phyloP scores from a whole-genome alignment of 2,888 invertebrate genomes.

The Amiota mariae region DNA sequence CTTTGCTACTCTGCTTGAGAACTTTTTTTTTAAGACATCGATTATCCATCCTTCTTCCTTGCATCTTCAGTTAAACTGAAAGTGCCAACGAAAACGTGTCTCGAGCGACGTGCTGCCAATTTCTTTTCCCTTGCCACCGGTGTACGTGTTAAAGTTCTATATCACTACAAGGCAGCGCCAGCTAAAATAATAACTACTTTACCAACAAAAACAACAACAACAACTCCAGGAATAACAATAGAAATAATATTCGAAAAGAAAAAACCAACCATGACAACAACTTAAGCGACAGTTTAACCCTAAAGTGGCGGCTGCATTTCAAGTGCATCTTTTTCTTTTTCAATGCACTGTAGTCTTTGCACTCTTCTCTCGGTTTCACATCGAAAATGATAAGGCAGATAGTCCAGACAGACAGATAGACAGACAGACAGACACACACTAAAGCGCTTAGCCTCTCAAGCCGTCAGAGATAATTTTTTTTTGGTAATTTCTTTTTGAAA shows the following conservation, averaged over 20 bases:
- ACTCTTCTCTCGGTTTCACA: not conserved
- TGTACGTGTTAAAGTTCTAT: conserved; percentile 3
- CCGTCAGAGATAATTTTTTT: conserved; percentile 6
- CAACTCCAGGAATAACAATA: conserved; percentile 6
- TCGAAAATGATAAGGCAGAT: not conserved
- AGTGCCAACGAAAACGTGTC: conserved; percentile 17
- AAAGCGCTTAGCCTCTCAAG: too few relatives aligned
- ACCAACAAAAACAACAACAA: not conserved
- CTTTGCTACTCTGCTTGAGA: not conserved
- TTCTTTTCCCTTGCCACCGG: not conserved
- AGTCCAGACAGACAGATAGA: not conserved
- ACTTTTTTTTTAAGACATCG: not conserved
- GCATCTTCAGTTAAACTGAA: not conserved
- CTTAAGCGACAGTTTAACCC: conserved; percentile 22
- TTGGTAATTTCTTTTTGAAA: not conserved
- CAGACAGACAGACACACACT: too few relatives aligned
- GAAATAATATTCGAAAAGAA: not conserved
- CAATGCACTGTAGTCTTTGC: not conserved
- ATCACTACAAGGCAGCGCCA: not conserved
- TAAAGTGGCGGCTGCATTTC: conserved; percentile 28
- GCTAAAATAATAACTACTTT: conserved; percentile 7
- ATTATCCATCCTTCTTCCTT: conserved; percentile 18
- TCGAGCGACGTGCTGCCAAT: conserved; percentile 13
- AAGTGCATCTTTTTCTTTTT: conserved; percentile 18
- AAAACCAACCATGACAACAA: conserved; percentile 6